phyloP scores from a whole-genome alignment of 2,888 invertebrate genomes.

The Gymnoscelis rufifasciata region DNA sequence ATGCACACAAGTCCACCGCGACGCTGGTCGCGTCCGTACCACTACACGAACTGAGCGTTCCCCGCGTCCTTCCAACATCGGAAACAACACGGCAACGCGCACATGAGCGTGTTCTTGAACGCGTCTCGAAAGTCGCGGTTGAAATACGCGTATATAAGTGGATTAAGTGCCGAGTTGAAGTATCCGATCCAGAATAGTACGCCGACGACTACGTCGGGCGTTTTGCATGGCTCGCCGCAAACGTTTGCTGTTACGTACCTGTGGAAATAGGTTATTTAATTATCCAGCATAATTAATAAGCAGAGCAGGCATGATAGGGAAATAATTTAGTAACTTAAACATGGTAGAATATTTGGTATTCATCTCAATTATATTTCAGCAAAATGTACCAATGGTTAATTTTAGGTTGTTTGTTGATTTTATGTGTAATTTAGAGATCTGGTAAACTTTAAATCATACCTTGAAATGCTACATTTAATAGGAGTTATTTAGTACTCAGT shows the following conservation, averaged over 20 bases:
- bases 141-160: slow-evolving; percentile 98
- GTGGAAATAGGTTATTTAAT: too few relatives aligned
- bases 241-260: slow-evolving; percentile 92
- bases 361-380: too few relatives aligned
- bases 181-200: slow-evolving; percentile 98
- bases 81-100: slow-evolving; percentile 90
- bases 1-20: slow-evolving; percentile 11
- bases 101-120: slow-evolving; percentile 93
- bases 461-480: too few relatives aligned
- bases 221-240: slow-evolving; percentile 89
- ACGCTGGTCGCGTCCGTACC: slow-evolving; percentile 22
- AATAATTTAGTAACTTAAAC: too few relatives aligned
- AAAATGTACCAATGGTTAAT: too few relatives aligned
- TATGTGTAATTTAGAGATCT: too few relatives aligned
- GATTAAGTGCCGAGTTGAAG: slow-evolving; percentile 85
- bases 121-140: slow-evolving; percentile 98
- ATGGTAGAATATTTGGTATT: too few relatives aligned
- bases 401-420: too few relatives aligned
- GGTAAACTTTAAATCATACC: too few relatives aligned
- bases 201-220: slow-evolving; percentile 91
- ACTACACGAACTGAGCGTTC: slow-evolving; percentile 78
- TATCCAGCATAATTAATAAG: too few relatives aligned
- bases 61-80: slow-evolving; percentile 85
- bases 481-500: too few relatives aligned
- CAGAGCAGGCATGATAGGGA: too few relatives aligned